Percentiles rank a stretch among this genome's conserved stretches.
These are phyloP conservation scores for Vespertilio murinus DNA, from an alignment of 2,797 vertebrate species.

Conservation along the genomic window DNA sequence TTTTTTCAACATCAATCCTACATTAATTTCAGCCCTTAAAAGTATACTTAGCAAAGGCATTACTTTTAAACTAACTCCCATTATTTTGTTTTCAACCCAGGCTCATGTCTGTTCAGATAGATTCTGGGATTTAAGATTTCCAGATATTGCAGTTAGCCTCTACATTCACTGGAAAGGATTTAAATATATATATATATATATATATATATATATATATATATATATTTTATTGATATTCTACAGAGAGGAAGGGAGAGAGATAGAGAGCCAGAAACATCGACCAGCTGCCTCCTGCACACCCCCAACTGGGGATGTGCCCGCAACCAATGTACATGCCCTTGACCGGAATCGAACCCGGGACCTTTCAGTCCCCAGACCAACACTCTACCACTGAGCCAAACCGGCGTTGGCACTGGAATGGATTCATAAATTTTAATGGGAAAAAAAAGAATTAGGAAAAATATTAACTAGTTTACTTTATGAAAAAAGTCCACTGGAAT, in stretches of 20 bases:
- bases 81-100: neutral
- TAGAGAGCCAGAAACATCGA: no score
- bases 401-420: neutral
- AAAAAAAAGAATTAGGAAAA: neutral
- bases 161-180: neutral
- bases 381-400: no score
- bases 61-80: neutral
- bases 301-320: no score
- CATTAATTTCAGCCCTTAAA: neutral
- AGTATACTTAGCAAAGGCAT: neutral
- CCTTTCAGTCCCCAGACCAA: no score
- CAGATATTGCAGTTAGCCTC: neutral
- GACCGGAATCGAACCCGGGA: no score
- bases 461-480: neutral
- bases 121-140: neutral
- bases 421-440: neutral
- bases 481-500: neutral
- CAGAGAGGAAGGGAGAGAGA: no score
- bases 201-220: no score
- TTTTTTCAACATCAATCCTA: neutral
- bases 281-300: no score
- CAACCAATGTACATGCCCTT: no score
- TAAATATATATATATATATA: no score
- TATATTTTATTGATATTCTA: no score
- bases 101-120: neutral